Base-by-base conservation (phyloP, 2,797 vertebrate species). In the Molossus alvarezi region DNA sequence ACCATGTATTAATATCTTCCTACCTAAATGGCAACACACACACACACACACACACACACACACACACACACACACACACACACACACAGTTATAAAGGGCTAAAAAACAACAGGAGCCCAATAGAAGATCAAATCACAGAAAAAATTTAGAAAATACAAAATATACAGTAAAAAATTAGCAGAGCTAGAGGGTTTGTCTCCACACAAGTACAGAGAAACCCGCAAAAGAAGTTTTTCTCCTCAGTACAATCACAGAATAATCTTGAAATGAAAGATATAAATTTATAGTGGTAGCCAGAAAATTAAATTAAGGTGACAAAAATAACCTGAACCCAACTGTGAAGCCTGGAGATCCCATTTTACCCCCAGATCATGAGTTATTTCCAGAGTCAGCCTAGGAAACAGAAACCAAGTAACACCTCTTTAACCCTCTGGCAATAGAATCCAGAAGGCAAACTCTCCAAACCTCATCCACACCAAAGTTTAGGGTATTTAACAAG, bases 221-320 rank as follows among this genome's bases (percentile, higher is more conserved):
- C 14, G 64, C 45, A 3, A 29, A 80, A 87, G 80, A 29, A 9
- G n/a, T 48, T n/a, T 2, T 25, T 71, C 64, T 37, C 33, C 41
- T 18, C 18, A 94, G 33, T 18, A 86, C 23, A 88, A 91, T 62
- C 27, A 57, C 18, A 58, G 58, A 77, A 55, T 11, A 72, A 93
- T 51, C 57, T 20, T 41, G 13, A 94, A 25, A 48, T 87, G 23
- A 94, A 4, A 90, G 8, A 29, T 18, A 14, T 21, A 45, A 60
- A 80, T 93, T 86, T 81, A 65, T 2, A 20, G 23, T 20, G 48
- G 57, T 25, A 85, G 41, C 17, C 67, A 79, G 33, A 6, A 88
- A 85, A 88, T 81, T 75, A 81, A 90, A 65, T 33, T 23, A 72
- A 82, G 45, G 67, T 57, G 48, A 67, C 53, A 72, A 82, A 82